Conservation (phyloP, 2,888 invertebrate species). For the Acleris holmiana region DNA sequence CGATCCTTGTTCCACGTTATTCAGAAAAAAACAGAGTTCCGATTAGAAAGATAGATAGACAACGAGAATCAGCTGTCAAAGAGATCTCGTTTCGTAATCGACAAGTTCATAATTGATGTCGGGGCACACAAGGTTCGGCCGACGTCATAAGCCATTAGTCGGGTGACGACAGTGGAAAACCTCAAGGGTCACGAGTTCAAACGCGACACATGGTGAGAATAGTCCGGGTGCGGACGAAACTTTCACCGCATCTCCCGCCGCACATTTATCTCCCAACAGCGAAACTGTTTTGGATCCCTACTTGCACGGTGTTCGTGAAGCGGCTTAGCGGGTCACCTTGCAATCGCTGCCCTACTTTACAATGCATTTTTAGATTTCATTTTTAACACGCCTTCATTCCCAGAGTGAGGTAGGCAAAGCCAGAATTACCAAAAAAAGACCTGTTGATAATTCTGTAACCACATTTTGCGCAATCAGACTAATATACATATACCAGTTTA, state of each 20-base stretch:
- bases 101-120: conserved; percentile 60
- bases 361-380: conserved; percentile 21
- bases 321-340: conserved; percentile 37
- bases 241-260: conserved; percentile 64
- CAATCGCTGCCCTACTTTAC: conserved; percentile 31
- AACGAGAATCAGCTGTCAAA: conserved; percentile 28
- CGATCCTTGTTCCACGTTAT: conserved; percentile 11
- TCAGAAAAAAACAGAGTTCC: conserved; percentile 8
- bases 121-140: conserved; percentile 49
- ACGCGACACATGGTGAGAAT: conserved; percentile 72
- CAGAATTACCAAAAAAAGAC: too few relatives aligned
- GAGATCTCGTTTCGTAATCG: conserved; percentile 32
- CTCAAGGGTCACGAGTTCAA: conserved; percentile 71
- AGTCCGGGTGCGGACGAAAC: conserved; percentile 65
- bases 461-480: too few relatives aligned
- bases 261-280: conserved; percentile 71
- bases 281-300: conserved; percentile 57
- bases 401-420: too few relatives aligned
- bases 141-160: conserved; percentile 70
- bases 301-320: conserved; percentile 43
- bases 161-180: conserved; percentile 64
- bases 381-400: too few relatives aligned
- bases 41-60: conserved; percentile 12
- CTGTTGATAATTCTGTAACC: too few relatives aligned
- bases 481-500: too few relatives aligned